phyloP scores from a whole-genome alignment of 1,140 invertebrate genomes.

The Thaumetopoea pityocampa region DNA sequence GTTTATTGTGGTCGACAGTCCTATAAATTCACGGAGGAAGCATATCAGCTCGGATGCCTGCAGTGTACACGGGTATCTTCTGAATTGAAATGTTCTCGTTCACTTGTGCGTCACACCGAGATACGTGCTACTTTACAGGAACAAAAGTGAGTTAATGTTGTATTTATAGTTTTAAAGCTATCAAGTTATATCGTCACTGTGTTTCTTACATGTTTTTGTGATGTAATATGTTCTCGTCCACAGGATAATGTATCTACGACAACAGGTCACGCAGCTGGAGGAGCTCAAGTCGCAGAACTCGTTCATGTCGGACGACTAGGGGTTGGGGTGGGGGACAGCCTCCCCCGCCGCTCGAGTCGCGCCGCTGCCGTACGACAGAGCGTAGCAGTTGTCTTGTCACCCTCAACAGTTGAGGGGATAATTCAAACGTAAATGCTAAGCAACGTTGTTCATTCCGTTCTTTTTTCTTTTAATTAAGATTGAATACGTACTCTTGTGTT shows the following conservation, averaged over 20 bases:
- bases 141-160: conserved; percentile 86
- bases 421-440: conserved; percentile 32
- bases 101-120: conserved; percentile 94
- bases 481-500: conserved; percentile 42
- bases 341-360: conserved; percentile 13
- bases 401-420: too few relatives aligned
- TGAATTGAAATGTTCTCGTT: conserved; percentile 95
- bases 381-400: too few relatives aligned
- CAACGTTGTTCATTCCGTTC: conserved; percentile 55
- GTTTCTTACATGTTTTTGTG: conserved; percentile 11
- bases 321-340: conserved; percentile 36
- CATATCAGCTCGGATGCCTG: conserved; percentile 58
- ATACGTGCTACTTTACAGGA: conserved; percentile 97
- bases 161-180: not conserved
- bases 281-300: conserved; percentile 95
- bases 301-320: conserved; percentile 87
- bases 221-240: conserved; percentile 36
- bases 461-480: conserved; percentile 51
- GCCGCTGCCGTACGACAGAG: too few relatives aligned
- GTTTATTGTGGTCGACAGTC: conserved; percentile 33
- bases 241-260: conserved; percentile 93
- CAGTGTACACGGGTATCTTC: conserved; percentile 94
- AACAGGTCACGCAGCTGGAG: conserved; percentile 92
- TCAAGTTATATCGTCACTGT: conserved; percentile 1
- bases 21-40: conserved; percentile 63